Percentiles rank a stretch among this genome's conserved stretches.
Evolutionary conservation across 2,113 vertebrate species (phyloP).

Genomic region (Rhizomys pruinosus): DNA sequence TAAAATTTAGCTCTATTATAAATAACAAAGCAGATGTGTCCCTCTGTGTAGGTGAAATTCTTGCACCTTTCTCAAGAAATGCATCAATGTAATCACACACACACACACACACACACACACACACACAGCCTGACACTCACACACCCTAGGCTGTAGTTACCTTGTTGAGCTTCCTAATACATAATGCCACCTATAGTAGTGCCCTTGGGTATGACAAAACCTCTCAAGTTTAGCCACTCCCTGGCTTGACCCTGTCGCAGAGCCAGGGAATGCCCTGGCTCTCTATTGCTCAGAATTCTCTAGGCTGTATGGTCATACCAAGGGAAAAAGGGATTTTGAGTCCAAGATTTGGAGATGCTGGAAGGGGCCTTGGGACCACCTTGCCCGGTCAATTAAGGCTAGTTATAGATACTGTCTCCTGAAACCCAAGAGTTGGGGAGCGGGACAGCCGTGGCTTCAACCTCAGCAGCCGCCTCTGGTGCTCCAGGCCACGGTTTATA

Average conservation of each 20-base stretch:
- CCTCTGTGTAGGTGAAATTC: slow-evolving; percentile 89
- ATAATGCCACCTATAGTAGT: slow-evolving; percentile 77
- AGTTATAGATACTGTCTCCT: slow-evolving; percentile 57
- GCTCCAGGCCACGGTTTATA: background rate
- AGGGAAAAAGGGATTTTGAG: slow-evolving; percentile 74
- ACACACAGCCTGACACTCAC: slow-evolving; percentile 64
- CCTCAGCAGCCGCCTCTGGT: background rate
- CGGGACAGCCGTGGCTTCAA: background rate
- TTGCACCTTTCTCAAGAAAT: slow-evolving; percentile 91
- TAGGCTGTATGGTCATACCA: slow-evolving; percentile 61
- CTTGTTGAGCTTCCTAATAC: slow-evolving; percentile 70
- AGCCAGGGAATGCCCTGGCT: slow-evolving; percentile 77
- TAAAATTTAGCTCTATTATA: slow-evolving; percentile 88
- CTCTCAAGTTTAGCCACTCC: slow-evolving; percentile 64
- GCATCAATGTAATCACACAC: slow-evolving; percentile 85
- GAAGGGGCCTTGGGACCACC: slow-evolving; percentile 59
- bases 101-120: slow-evolving; percentile 1
- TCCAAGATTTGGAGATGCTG: slow-evolving; percentile 71
- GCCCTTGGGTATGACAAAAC: slow-evolving; percentile 68
- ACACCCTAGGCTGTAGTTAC: slow-evolving; percentile 77
- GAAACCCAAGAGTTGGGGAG: slow-evolving; percentile 22
- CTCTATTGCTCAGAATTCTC: slow-evolving; percentile 86
- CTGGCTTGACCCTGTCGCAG: slow-evolving; percentile 70
- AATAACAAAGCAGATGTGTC: slow-evolving; percentile 91
- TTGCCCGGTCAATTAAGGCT: slow-evolving; percentile 72